Conservation (phyloP, 2,888 invertebrate genomes). For the Platycheirus albimanus region DNA sequence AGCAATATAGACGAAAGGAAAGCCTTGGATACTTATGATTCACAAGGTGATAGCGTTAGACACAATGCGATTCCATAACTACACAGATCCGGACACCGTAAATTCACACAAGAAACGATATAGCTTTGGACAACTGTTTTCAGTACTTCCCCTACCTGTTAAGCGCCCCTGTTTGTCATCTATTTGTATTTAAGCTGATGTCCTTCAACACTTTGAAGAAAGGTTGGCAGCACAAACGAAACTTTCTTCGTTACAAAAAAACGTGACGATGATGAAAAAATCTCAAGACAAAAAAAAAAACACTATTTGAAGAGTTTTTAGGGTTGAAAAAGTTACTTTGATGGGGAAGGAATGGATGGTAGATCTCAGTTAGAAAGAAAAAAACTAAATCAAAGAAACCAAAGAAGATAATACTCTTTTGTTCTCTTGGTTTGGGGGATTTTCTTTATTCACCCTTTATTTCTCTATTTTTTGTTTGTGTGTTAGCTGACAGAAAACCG, state of each 20-base stretch:
- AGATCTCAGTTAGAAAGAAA: neutral
- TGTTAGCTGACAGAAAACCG: constrained; percentile 32
- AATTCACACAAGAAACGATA: too few relatives aligned
- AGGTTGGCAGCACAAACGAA: constrained; percentile 23
- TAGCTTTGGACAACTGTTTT: too few relatives aligned
- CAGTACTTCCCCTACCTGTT: neutral
- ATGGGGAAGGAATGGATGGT: neutral
- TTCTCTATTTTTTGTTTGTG: neutral
- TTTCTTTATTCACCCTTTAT: neutral
- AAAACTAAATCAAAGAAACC: constrained; percentile 37
- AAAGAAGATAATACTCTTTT: constrained; percentile 48
- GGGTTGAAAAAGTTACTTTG: constrained; percentile 8
- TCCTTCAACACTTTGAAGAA: constrained; percentile 10
- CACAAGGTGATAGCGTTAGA: too few relatives aligned
- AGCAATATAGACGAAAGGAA: too few relatives aligned
- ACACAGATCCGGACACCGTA: too few relatives aligned
- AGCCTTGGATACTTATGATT: too few relatives aligned
- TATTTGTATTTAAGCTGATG: neutral
- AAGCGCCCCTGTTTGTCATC: neutral
- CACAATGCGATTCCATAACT: too few relatives aligned
- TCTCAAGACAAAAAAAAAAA: constrained; percentile 2
- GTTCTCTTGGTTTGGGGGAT: constrained; percentile 5
- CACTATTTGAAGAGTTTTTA: constrained; percentile 30
- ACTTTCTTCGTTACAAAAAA: constrained; percentile 28
- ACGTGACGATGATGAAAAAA: constrained; percentile 23